Evolutionary conservation across 2,888 invertebrate species (phyloP).

Genomic region (Neocrepidodera transversa): DNA sequence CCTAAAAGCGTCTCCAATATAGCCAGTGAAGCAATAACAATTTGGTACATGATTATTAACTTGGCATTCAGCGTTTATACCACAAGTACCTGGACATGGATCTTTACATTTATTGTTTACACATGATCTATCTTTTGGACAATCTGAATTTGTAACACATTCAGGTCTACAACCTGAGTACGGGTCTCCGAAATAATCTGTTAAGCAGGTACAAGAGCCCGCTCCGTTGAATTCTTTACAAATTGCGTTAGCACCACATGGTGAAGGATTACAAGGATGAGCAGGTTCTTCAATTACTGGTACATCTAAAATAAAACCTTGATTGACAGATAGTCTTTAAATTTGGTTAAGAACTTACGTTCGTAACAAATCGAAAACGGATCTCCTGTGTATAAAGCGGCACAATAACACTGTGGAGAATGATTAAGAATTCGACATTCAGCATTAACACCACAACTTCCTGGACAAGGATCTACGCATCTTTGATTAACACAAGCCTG

Average conservation of each 20-base stretch:
- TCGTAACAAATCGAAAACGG: conserved; percentile 77
- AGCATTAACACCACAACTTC: conserved; percentile 77
- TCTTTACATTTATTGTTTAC: conserved; percentile 84
- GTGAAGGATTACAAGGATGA: conserved; percentile 81
- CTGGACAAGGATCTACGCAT: conserved; percentile 77
- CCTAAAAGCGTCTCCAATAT: conserved; percentile 79
- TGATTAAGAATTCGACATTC: conserved; percentile 75
- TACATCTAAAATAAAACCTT: conserved; percentile 57
- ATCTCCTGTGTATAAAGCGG: conserved; percentile 76
- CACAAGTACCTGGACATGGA: conserved; percentile 84
- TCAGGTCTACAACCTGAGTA: conserved; percentile 86
- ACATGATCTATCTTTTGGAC: conserved; percentile 78
- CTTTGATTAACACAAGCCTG: conserved; percentile 75
- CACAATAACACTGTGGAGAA: conserved; percentile 76
- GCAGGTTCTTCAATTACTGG: conserved; percentile 61
- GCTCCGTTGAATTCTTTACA: conserved; percentile 83
- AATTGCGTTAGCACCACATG: conserved; percentile 86
- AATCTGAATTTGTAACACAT: conserved; percentile 88
- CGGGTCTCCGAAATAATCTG: conserved; percentile 86
- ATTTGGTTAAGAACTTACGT: conserved; percentile 52
- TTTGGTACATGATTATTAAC: conserved; percentile 84
- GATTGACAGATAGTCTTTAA: not conserved
- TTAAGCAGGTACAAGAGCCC: conserved; percentile 82
- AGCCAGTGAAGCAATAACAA: conserved; percentile 76
- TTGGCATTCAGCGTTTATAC: conserved; percentile 82